Percentiles rank a stretch among this genome's conserved stretches.
These are phyloP conservation scores for Platycercus adscitus DNA, from an alignment of 2,113 vertebrate genomes.

Conservation along the genomic window DNA sequence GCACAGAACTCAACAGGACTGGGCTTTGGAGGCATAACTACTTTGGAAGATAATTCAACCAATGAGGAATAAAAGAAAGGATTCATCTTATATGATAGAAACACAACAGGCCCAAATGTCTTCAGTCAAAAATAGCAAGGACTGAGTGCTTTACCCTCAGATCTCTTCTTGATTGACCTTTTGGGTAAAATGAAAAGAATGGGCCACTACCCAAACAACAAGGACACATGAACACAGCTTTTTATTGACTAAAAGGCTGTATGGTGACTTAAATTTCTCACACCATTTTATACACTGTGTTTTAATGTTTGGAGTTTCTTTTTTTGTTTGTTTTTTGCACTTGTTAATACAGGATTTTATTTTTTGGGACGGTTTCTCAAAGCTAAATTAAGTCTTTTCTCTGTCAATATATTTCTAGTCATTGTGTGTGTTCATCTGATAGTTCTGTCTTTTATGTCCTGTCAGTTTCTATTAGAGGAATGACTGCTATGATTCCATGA, in stretches of 20 bases:
- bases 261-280: slow-evolving; percentile 92
- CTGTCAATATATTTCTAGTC: slow-evolving; percentile 83
- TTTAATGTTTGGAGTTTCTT: slow-evolving; percentile 88
- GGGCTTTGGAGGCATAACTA: slow-evolving; percentile 83
- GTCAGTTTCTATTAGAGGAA: slow-evolving; percentile 85
- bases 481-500: slow-evolving; percentile 78
- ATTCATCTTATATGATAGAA: slow-evolving; percentile 24
- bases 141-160: slow-evolving; percentile 66
- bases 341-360: slow-evolving; percentile 91
- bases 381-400: slow-evolving; percentile 82
- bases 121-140: slow-evolving; percentile 44
- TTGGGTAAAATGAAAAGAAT: slow-evolving; percentile 72
- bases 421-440: slow-evolving; percentile 81
- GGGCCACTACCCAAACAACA: slow-evolving; percentile 78
- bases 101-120: slow-evolving; percentile 56
- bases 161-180: slow-evolving; percentile 75
- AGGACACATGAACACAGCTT: slow-evolving; percentile 85
- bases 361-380: slow-evolving; percentile 82
- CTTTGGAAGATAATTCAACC: slow-evolving; percentile 90
- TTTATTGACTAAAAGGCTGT: slow-evolving; percentile 90
- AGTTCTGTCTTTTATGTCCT: slow-evolving; percentile 82
- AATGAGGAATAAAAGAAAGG: slow-evolving; percentile 86
- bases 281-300: slow-evolving; percentile 99
- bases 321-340: slow-evolving; percentile 90
- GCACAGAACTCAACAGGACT: slow-evolving; percentile 91